Percentiles rank a stretch among this genome's conserved stretches.
phyloP scores from a whole-genome alignment of 2,113 vertebrate species.

The Cinclus cinclus region DNA sequence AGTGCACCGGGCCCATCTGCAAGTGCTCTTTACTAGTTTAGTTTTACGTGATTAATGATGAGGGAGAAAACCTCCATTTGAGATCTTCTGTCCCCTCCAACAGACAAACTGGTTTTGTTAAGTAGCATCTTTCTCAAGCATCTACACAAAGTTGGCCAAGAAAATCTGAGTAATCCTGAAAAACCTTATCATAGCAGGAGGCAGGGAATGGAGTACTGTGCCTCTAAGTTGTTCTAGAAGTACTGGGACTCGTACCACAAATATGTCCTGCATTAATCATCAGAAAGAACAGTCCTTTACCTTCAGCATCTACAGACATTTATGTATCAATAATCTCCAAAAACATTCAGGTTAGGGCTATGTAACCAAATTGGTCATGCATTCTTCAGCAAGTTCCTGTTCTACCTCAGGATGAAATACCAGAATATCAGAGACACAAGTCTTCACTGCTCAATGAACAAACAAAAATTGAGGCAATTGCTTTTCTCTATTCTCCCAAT shows the following conservation, averaged over 20 bases:
- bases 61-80: neutral
- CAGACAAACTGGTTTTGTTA: neutral
- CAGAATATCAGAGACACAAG: neutral
- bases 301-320: neutral
- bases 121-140: neutral
- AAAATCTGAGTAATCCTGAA: neutral
- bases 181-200: neutral
- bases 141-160: neutral
- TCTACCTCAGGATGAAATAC: neutral
- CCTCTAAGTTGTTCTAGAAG: neutral
- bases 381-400: neutral
- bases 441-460: neutral
- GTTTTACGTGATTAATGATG: neutral
- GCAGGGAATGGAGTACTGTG: neutral
- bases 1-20: neutral
- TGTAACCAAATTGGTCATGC: fast-evolving
- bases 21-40: neutral
- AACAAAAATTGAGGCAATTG: neutral
- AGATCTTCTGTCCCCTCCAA: neutral
- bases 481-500: neutral
- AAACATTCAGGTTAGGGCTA: neutral
- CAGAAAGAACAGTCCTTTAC: neutral
- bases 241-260: neutral
- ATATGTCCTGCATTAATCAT: neutral
- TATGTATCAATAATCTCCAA: neutral